Conservation (phyloP, 2,113 vertebrate species). For the Tympanuchus pallidicinctus region DNA sequence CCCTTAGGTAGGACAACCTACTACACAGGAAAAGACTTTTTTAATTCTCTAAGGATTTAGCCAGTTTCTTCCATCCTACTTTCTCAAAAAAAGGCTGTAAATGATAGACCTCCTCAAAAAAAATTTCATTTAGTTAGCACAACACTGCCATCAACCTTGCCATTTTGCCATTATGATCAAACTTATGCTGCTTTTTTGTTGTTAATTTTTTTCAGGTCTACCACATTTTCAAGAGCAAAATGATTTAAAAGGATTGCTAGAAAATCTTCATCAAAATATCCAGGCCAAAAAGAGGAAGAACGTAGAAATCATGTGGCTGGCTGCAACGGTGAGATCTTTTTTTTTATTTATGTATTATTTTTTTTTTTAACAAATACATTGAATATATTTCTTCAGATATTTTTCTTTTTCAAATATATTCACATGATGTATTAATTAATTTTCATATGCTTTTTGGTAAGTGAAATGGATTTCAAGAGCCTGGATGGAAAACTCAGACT, state of each 20-base stretch:
- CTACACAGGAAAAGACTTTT: not conserved
- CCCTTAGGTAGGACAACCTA: not conserved
- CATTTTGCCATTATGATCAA: not conserved
- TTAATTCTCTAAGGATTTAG: not conserved
- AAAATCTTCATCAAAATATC: slow-evolving; percentile 95
- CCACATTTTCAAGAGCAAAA: slow-evolving; percentile 92
- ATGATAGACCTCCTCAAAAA: not conserved
- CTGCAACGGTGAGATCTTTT: slow-evolving; percentile 85
- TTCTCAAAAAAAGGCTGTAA: not conserved
- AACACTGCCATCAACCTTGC: not conserved
- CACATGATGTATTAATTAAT: not conserved
- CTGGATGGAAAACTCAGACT: not conserved
- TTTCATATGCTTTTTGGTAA: not conserved
- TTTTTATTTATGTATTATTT: not conserved
- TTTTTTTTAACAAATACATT: not conserved
- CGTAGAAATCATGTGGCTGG: slow-evolving; percentile 96
- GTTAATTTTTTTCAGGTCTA: slow-evolving; percentile 80
- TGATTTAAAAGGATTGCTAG: slow-evolving; percentile 93
- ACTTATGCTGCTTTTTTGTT: not conserved
- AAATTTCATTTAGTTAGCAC: not conserved
- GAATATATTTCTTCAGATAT: too few species aligned
- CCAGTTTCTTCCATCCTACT: not conserved
- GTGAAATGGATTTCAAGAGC: not conserved
- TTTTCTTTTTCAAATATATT: not conserved
- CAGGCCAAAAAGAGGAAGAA: slow-evolving; percentile 97